phyloP scores from a whole-genome alignment of 2,113 vertebrate genomes.

The Prionailurus viverrinus region DNA sequence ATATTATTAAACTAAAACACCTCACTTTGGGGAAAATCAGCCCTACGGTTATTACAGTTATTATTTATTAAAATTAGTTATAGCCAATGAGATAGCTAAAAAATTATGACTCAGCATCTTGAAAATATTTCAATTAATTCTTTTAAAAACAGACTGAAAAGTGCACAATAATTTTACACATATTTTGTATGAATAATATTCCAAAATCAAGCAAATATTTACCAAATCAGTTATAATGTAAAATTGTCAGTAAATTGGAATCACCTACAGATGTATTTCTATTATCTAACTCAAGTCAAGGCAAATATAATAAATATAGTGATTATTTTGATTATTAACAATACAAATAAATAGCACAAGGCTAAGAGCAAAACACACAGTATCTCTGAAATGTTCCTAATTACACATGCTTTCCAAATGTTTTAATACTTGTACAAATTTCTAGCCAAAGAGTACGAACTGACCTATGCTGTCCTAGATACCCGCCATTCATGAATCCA shows the following conservation, averaged over 20 bases:
- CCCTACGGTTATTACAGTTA: neutral
- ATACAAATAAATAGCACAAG: neutral
- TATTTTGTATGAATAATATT: neutral
- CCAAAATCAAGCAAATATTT: neutral
- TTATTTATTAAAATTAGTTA: neutral
- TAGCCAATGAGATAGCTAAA: neutral
- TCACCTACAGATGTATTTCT: neutral
- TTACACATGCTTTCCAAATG: neutral
- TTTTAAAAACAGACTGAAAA: neutral
- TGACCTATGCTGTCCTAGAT: neutral
- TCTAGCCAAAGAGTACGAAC: neutral
- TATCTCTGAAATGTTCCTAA: neutral
- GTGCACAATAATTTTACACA: neutral
- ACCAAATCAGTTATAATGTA: neutral
- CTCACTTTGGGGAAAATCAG: neutral
- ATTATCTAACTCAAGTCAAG: neutral
- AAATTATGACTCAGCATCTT: neutral
- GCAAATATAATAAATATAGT: neutral
- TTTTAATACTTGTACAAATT: neutral
- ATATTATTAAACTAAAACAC: neutral
- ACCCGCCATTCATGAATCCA: neutral
- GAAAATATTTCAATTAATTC: conserved; percentile 36
- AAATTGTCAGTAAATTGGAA: neutral
- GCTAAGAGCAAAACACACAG: neutral
- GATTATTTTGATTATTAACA: neutral